Base-by-base conservation (phyloP, 2,888 invertebrate species). In the Meandrusa payeni region DNA sequence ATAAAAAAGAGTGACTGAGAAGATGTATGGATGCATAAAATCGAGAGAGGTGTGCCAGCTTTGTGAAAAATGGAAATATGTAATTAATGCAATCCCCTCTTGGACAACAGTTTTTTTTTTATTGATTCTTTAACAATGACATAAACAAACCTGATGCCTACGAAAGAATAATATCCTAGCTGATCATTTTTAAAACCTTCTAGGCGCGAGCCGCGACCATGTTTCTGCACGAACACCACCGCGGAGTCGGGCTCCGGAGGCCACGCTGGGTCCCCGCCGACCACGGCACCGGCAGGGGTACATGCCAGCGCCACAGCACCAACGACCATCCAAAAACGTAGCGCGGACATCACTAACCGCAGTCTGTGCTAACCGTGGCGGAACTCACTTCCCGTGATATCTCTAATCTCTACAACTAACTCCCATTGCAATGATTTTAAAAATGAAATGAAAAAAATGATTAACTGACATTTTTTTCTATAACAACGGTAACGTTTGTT, bases 241-340 rank as follows among this genome's bases (percentile, higher is more conserved):
- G 94, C 94, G 50, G 93, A 93, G 61, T 93, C 93, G 3, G 89
- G 89, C 29, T 93, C 92, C 0, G 94, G 93, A 1, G 90, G 75
- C 17, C 90, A 89, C 0, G 94, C 91, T 0, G 89, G 89, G 2
- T 68, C 76, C 0, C 94, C 94, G 0, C 94, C 94, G 1, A 94
- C 93, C 59, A 94, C 85, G 0, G 75, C 81, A 10, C 47, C 57
- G 9, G 64, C 69, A 1, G 75, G 75, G 9, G 55, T 52, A 22
- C 40, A 44, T 9, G 12, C 9, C 51, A 51, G 46, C 46, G 47
- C 56, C 7, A 52, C 20, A 11, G 44, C 29, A 41, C 46, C 36
- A 7, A 36, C 44, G 28, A 58, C 44, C 50, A 59, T 57, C 43
- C 59, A 61, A 49, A 55, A 45, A 49, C 56, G 62, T 50, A 58